A percentile compares a stretch with the other conserved stretches of the same genome.
Conservation (phyloP, 2,888 invertebrate genomes). For the Blomia tropicalis region DNA sequence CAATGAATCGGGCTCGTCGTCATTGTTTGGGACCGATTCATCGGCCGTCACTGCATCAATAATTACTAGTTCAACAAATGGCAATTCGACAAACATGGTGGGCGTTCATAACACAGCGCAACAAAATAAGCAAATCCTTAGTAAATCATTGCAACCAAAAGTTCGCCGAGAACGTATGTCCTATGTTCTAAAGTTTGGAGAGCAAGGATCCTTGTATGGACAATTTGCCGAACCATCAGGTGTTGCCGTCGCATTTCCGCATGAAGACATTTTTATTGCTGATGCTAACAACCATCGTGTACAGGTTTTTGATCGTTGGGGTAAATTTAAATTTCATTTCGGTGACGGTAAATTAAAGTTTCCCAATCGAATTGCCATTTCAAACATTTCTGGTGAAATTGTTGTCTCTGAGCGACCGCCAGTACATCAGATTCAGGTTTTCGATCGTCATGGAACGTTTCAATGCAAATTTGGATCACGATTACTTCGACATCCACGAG, state of each 20-base stretch:
- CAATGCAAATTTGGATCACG: conserved; percentile 97
- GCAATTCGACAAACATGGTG: no score
- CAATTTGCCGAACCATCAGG: conserved; percentile 99
- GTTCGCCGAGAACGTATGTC: conserved; percentile 99
- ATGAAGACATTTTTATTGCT: conserved; percentile 88
- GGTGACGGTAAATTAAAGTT: conserved; percentile 95
- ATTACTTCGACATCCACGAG: conserved; percentile 93
- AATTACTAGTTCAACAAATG: no score
- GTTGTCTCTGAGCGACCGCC: conserved; percentile 91
- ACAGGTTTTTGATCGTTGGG: conserved; percentile 97
- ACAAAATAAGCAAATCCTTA: background rate
- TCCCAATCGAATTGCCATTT: conserved; percentile 95
- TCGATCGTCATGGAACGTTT: conserved; percentile 98
- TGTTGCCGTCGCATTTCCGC: conserved; percentile 88
- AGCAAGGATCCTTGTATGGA: conserved; percentile 93
- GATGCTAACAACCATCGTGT: conserved; percentile 99
- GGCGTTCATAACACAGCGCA: no score
- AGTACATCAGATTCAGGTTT: conserved; percentile 98
- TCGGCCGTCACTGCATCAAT: no score
- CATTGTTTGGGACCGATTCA: no score
- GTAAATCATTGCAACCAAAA: conserved; percentile 82
- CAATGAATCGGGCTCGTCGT: no score
- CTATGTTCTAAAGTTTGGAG: conserved; percentile 98
- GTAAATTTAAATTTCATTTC: conserved; percentile 96
- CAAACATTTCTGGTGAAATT: conserved; percentile 94